Evolutionary conservation across 92 coral and sea anemone species (phyloP).

Genomic region (Hydrozoanthus gracilis): DNA sequence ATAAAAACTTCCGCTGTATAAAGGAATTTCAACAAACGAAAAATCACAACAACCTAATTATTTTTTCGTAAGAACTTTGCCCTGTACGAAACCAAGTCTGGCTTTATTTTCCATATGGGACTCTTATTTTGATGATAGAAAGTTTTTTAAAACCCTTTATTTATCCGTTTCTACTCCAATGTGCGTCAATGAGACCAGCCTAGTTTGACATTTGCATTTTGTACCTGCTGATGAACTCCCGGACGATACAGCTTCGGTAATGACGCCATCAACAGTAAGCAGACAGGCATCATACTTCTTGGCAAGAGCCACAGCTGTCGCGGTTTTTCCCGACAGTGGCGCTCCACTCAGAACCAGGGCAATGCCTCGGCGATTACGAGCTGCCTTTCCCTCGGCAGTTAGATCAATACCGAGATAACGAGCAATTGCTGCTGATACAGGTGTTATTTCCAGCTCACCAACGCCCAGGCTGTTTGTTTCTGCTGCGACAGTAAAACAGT

Average conservation of each 20-base stretch:
- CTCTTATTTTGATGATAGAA: too few relatives aligned
- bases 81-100: too few relatives aligned
- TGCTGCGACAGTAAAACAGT: slow-evolving; percentile 3
- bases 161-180: too few relatives aligned
- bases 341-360: slow-evolving; percentile 93
- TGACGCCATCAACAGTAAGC: slow-evolving; percentile 89
- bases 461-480: slow-evolving; percentile 86
- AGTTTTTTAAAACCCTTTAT: too few relatives aligned
- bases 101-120: too few relatives aligned
- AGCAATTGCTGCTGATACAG: slow-evolving; percentile 98
- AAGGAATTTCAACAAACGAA: too few relatives aligned
- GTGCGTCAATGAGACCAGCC: too few relatives aligned
- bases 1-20: too few relatives aligned
- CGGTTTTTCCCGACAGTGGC: slow-evolving; percentile 92
- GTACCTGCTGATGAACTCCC: slow-evolving; percentile 93
- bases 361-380: slow-evolving; percentile 97
- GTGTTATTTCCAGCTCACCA: slow-evolving; percentile 99
- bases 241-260: slow-evolving; percentile 89
- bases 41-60: too few relatives aligned
- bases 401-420: slow-evolving; percentile 97
- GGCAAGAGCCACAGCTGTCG: slow-evolving; percentile 84
- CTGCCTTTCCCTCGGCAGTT: slow-evolving; percentile 96
- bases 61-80: too few relatives aligned
- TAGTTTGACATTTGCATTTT: background rate
- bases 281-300: slow-evolving; percentile 91